These are phyloP conservation scores for Apistogramma diplotaenia DNA, from an alignment of 2,113 vertebrate species.

Conservation along the genomic window DNA sequence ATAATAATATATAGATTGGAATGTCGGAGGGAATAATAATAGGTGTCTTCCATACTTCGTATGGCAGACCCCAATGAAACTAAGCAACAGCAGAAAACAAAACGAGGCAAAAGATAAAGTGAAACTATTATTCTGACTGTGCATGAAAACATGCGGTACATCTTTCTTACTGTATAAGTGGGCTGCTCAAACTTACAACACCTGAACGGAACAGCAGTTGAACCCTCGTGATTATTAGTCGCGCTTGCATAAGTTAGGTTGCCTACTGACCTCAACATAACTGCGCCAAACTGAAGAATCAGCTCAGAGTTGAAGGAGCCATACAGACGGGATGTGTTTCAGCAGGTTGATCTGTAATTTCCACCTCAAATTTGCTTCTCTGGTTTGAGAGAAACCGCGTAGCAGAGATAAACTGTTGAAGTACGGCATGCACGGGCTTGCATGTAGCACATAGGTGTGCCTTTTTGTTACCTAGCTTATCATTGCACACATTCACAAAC, in stretches of 20 bases:
- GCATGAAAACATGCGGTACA: background rate
- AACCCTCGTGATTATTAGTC: background rate
- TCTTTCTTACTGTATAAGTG: background rate
- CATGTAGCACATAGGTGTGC: constrained; percentile 31
- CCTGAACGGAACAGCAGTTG: background rate
- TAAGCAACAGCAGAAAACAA: background rate
- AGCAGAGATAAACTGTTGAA: background rate
- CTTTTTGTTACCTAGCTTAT: constrained; percentile 10
- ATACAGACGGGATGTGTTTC: background rate
- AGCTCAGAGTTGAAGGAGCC: background rate
- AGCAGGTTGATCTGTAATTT: background rate
- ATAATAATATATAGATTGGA: too few species aligned
- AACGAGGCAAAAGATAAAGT: background rate
- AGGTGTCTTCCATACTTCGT: too few species aligned
- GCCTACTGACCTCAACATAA: background rate
- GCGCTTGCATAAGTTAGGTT: background rate
- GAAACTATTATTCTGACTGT: background rate
- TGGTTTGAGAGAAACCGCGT: background rate
- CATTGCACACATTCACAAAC: background rate
- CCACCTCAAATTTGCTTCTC: background rate
- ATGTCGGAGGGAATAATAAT: too few species aligned
- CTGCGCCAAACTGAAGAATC: background rate
- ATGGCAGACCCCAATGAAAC: too few species aligned
- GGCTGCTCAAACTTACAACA: background rate
- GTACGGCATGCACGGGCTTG: constrained; percentile 20